Evolutionary conservation across 2,888 invertebrate genomes (phyloP).

Genomic region (Phoenoteleia sp.): DNA sequence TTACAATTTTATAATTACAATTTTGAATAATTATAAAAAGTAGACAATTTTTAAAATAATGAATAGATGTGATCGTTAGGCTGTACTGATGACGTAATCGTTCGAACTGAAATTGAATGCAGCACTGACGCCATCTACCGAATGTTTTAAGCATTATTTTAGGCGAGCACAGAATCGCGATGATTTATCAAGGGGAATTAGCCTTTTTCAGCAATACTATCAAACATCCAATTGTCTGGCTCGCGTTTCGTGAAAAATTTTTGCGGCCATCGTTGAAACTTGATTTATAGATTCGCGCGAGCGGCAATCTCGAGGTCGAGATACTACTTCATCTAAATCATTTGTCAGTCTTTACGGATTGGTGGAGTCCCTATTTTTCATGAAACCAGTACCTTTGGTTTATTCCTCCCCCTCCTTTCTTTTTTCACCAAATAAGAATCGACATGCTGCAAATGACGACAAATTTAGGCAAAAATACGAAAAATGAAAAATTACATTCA

Average conservation of each 20-base stretch:
- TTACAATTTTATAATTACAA: too few relatives aligned
- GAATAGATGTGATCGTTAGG: too few relatives aligned
- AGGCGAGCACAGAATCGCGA: background rate
- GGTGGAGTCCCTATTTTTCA: slow-evolving; percentile 14
- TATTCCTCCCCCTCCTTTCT: too few relatives aligned
- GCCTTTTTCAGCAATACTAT: slow-evolving; percentile 4
- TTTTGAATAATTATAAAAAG: too few relatives aligned
- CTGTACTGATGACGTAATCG: too few relatives aligned
- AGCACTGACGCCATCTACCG: background rate
- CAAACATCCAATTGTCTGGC: slow-evolving; percentile 31
- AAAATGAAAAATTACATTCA: too few relatives aligned
- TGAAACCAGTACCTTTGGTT: background rate
- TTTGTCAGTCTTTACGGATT: slow-evolving; percentile 33
- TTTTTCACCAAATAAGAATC: too few relatives aligned
- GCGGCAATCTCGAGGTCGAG: slow-evolving; percentile 21
- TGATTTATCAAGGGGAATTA: background rate
- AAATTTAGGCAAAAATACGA: too few relatives aligned
- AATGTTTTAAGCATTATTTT: too few relatives aligned
- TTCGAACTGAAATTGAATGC: too few relatives aligned
- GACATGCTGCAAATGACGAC: too few relatives aligned
- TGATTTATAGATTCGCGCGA: slow-evolving; percentile 38
- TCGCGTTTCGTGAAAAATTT: background rate
- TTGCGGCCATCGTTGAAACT: background rate
- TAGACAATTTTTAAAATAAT: too few relatives aligned
- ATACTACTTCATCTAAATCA: slow-evolving; percentile 33